Conservation (phyloP, 2,113 vertebrate species). For the Potamarius usumacintae region DNA sequence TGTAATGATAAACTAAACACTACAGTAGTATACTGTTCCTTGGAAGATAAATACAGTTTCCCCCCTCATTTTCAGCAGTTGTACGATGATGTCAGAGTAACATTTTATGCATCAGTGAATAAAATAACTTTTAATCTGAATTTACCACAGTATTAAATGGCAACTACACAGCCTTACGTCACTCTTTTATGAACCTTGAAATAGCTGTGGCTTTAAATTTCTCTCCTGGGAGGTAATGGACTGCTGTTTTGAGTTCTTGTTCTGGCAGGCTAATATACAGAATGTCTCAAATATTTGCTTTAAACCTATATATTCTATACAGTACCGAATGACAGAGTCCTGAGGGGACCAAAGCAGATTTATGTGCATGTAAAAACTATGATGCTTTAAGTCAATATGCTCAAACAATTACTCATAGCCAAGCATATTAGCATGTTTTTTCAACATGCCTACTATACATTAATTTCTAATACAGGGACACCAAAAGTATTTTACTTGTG, state of each 20-base stretch:
- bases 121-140: background rate
- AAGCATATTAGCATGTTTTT: background rate
- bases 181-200: conserved; percentile 10
- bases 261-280: conserved; percentile 1
- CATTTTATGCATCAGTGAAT: background rate
- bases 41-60: background rate
- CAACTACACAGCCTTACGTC: background rate
- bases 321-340: conserved; percentile 12
- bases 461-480: background rate
- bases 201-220: background rate
- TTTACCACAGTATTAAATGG: background rate
- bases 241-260: background rate
- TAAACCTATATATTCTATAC: conserved; percentile 18
- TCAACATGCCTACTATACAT: no score
- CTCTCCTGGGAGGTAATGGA: background rate
- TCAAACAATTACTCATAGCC: background rate
- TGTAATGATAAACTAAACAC: background rate
- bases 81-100: background rate
- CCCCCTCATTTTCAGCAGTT: background rate
- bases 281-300: conserved; percentile 31
- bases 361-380: conserved; percentile 7
- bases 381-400: background rate
- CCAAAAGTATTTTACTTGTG: background rate
- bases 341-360: conserved; percentile 28
- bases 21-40: background rate